Evolutionary conservation across 2,797 vertebrate species (phyloP), one percentile per base, ranked within the genome.

Genomic region (Galago senegalensis): DNA sequence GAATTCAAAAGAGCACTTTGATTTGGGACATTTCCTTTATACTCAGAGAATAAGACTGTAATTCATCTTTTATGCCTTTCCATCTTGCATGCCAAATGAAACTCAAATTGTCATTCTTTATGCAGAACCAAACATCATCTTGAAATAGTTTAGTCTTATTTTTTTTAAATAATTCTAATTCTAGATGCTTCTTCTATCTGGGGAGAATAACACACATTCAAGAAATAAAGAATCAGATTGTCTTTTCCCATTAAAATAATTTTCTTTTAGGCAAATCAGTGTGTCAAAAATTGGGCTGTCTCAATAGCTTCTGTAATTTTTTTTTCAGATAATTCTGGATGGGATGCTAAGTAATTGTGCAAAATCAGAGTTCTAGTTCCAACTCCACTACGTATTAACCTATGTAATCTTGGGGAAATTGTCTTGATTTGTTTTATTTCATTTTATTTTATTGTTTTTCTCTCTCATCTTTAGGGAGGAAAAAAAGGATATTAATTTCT

Each of bases 21-120:
- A 96, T 92, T 80, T 86, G 61, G 82, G 93, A 97, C 81, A 82
- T 97, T 94, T 67, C 91, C 91, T 97, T 97, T 93, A 58, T 81
- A 89, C 72, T 70, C 73, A 80, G 80, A 95, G 87, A 97, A 94
- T 90, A 89, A 96, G 69, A 89, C 76, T 92, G 27, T 95, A 96
- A 97, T 97, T 97, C 94, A 96, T 98, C 89, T 94, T 96, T 96
- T 94, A 95, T 95, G 94, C 81, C 31, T 82, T 79, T 95, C 77
- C 96, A 91, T 56, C 79, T 96, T 77, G 77, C 70, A 87, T 95
- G 82, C 82, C 75, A 94, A 97, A 97, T 94, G 89, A 94, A 96
- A 87, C 27, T 77, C 77, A 67, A 91, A 94, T 90, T 97, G 87
- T 79, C 80, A 92, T 90, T 91, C 87, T 95, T 84, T 95, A 84